phyloP scores from a whole-genome alignment of 2,888 invertebrate genomes.

The Plebejus anna region DNA sequence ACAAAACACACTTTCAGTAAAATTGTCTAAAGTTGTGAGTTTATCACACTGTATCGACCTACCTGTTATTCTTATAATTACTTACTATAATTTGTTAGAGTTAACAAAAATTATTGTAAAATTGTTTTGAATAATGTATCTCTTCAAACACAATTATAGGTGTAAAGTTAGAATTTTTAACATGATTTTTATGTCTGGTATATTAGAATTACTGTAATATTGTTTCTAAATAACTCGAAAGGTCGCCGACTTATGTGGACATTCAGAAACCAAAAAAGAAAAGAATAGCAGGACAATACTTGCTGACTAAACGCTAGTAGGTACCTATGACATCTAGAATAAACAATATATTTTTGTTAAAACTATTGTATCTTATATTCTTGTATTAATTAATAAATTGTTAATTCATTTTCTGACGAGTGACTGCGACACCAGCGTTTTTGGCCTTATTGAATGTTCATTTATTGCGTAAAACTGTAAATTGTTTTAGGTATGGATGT shows the following conservation, averaged over 20 bases:
- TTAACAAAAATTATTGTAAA: not conserved
- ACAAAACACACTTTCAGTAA: not conserved
- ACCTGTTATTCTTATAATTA: not conserved
- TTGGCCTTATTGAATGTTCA: constrained; percentile 44
- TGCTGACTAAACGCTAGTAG: constrained; percentile 47
- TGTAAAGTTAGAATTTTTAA: not conserved
- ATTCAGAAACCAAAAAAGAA: constrained; percentile 66
- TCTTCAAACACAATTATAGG: not conserved
- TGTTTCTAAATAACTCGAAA: constrained; percentile 12
- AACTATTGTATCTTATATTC: constrained; percentile 58
- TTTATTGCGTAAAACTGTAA: constrained; percentile 64
- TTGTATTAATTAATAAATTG: constrained; percentile 49
- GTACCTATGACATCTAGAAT: constrained; percentile 47
- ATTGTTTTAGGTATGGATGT: constrained; percentile 73
- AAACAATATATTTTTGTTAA: constrained; percentile 73
- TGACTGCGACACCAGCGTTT: constrained; percentile 51
- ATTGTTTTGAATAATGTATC: not conserved
- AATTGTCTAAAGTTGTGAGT: not conserved
- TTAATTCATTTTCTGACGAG: constrained; percentile 65
- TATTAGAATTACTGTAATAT: too few species aligned
- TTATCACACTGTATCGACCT: not conserved
- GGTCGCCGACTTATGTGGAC: constrained; percentile 61
- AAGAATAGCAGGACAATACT: constrained; percentile 51
- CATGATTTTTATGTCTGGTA: not conserved
- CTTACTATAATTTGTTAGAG: not conserved